phyloP scores from a whole-genome alignment of 2,888 invertebrate species.

The Drosophila recens region DNA sequence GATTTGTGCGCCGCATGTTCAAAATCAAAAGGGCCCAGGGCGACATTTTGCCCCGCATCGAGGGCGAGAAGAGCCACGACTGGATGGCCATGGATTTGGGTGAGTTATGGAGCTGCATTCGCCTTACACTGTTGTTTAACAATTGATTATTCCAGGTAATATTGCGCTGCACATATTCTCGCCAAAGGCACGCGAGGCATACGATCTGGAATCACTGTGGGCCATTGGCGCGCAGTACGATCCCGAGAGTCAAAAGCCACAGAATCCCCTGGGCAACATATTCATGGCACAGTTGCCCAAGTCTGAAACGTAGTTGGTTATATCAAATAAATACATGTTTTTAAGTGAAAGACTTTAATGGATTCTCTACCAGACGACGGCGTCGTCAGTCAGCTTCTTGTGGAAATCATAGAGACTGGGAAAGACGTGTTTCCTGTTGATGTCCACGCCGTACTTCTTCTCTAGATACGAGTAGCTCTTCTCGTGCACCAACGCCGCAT shows the following conservation, averaged over 20 bases:
- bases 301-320: slow-evolving; percentile 23
- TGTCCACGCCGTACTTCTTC: slow-evolving; percentile 85
- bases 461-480: slow-evolving; percentile 82
- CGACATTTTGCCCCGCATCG: slow-evolving; percentile 91
- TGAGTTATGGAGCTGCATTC: slow-evolving; percentile 77
- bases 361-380: slow-evolving; percentile 80
- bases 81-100: slow-evolving; percentile 97
- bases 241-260: slow-evolving; percentile 87
- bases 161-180: slow-evolving; percentile 96
- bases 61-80: slow-evolving; percentile 91
- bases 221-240: slow-evolving; percentile 93
- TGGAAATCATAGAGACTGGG: slow-evolving; percentile 86
- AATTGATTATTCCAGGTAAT: slow-evolving; percentile 88
- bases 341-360: slow-evolving; percentile 16
- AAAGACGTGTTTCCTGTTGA: slow-evolving; percentile 85
- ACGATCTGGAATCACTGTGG: slow-evolving; percentile 97
- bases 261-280: slow-evolving; percentile 88
- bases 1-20: slow-evolving; percentile 91
- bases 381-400: slow-evolving; percentile 82
- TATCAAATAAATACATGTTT: slow-evolving; percentile 2
- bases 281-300: slow-evolving; percentile 82
- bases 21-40: slow-evolving; percentile 89
- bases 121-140: neutral
- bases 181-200: slow-evolving; percentile 88
- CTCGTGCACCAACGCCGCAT: slow-evolving; percentile 87